Conservation (phyloP, 2,888 invertebrate species). For the Dasypogon diadema region DNA sequence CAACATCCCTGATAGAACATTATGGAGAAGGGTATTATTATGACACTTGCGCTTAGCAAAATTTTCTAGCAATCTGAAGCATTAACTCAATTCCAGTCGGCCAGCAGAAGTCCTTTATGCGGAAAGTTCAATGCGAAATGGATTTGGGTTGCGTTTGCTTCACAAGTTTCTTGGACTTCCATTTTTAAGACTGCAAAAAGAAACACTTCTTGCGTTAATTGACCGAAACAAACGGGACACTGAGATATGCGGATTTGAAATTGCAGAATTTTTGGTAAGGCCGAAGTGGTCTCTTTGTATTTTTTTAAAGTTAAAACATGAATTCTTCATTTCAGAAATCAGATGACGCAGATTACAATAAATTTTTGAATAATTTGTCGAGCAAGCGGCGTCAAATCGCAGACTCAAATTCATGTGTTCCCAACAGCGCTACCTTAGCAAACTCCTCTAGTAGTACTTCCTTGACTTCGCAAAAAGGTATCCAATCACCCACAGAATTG, state of each 20-base stretch:
- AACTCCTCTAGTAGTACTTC: slow-evolving; percentile 20
- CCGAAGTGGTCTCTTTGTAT: background rate
- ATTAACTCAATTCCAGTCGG: slow-evolving; percentile 63
- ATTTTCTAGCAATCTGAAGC: background rate
- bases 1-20: slow-evolving; percentile 78
- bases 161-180: slow-evolving; percentile 97
- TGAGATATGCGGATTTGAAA: slow-evolving; percentile 79
- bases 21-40: slow-evolving; percentile 68
- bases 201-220: slow-evolving; percentile 84
- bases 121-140: slow-evolving; percentile 95
- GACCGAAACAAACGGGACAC: slow-evolving; percentile 88
- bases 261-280: slow-evolving; percentile 79
- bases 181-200: slow-evolving; percentile 89
- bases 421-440: slow-evolving; percentile 66
- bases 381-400: slow-evolving; percentile 80
- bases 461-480: slow-evolving; percentile 7
- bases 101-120: slow-evolving; percentile 84
- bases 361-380: slow-evolving; percentile 80
- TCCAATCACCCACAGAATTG: slow-evolving; percentile 33
- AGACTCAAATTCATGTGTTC: slow-evolving; percentile 72
- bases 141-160: slow-evolving; percentile 90
- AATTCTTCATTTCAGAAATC: slow-evolving; percentile 70
- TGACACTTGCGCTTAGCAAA: background rate
- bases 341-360: slow-evolving; percentile 81
- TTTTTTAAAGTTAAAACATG: too few species aligned